Evolutionary conservation across 2,888 invertebrate genomes (phyloP), one percentile per base, ranked within the genome.

Genomic region (Zele albiditarsus): DNA sequence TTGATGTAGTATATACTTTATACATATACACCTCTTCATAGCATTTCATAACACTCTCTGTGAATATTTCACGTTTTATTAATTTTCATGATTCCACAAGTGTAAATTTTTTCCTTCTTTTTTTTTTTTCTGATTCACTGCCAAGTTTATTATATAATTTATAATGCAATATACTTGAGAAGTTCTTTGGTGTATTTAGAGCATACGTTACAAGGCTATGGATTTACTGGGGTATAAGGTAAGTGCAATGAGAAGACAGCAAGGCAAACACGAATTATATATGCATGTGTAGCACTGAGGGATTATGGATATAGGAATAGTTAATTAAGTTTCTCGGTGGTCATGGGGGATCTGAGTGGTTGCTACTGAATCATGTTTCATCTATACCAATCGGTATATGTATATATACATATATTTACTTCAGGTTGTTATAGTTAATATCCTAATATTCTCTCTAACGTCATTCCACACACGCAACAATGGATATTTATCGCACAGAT

Each of bases 251-350:
- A 16, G 46, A 46, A 46, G 4, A n/a, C 46, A 46, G 16, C 8
- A 53, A 1, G 8, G 20, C n/a, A 53, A 53, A 10, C 20, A 53
- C 5, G 20, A 20, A 28, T 20, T 49, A 27, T 27, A 53, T 27
- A 27, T 53, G 27, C 49, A 67, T 25, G 67, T 67, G 10, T 67
- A 27, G 53, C 12, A 23, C 1, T 78, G 79, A 77, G 80, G 83
- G 84, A 83, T 84, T 83, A 84, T 83, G 78, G 80, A 78, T 73
- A 75, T 20, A n/a, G 82, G 84, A 83, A 85, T 86, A 84, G 85
- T 87, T 87, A 86, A 87, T 86, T 86, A 85, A 85, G 85, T 85
- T 86, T 84, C 83, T 78, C 8, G 81, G 80, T 80, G 81, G 83
- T 80, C 84, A 82, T 81, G 75, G 77, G 84, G 84, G 83, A 84